These are phyloP conservation scores for Belgica antarctica DNA, from an alignment of 2,888 invertebrate genomes.

Conservation along the genomic window DNA sequence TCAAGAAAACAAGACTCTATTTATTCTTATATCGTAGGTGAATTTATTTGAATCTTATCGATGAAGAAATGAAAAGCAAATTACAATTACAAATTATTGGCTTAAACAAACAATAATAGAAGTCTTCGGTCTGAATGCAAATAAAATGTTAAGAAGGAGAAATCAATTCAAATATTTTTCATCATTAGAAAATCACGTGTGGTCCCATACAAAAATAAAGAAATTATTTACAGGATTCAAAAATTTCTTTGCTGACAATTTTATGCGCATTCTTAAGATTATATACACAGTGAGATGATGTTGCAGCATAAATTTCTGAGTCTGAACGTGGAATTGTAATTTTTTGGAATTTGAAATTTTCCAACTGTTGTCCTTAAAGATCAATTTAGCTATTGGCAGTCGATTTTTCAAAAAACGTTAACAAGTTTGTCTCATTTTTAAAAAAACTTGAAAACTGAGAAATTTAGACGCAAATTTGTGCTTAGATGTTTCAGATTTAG, in stretches of 20 bases:
- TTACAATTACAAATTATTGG: conserved; percentile 6
- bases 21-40: conserved; percentile 12
- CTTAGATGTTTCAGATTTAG: no score
- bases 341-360: no score
- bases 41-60: conserved; percentile 26
- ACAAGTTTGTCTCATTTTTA: no score
- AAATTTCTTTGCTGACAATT: conserved; percentile 20
- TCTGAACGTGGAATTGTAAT: no score
- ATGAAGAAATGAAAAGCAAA: not conserved
- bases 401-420: no score
- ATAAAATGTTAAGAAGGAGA: not conserved
- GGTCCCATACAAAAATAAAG: conserved; percentile 43
- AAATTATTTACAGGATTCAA: conserved; percentile 39
- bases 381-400: no score
- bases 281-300: conserved; percentile 27
- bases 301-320: no score
- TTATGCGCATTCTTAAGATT: conserved; percentile 6
- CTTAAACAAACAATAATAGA: conserved; percentile 4
- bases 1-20: not conserved
- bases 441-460: no score
- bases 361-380: no score
- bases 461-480: no score
- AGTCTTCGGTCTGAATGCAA: conserved; percentile 24
- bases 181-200: conserved; percentile 36
- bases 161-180: not conserved